Conservation (phyloP, 2,797 vertebrate genomes). For the Sebastes elongatus region DNA sequence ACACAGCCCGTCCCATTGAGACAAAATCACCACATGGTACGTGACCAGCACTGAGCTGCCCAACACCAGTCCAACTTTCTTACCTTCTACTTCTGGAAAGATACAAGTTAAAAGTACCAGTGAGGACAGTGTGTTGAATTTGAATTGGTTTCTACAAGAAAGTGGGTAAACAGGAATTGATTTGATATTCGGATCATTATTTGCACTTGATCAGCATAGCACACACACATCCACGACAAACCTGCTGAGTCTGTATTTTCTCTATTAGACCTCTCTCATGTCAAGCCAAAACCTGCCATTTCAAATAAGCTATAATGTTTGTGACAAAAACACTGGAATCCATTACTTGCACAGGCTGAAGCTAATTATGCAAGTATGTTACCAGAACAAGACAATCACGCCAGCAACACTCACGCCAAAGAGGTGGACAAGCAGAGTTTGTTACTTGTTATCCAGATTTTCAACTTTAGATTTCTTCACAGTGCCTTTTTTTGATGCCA, state of each 20-base stretch:
- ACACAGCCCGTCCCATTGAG: background rate
- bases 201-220: conserved; percentile 1
- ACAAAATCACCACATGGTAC: background rate
- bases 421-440: conserved; percentile 6
- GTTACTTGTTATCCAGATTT: background rate
- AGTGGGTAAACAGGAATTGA: background rate
- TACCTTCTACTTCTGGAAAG: background rate
- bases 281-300: background rate
- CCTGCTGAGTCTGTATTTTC: background rate
- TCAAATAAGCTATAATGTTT: background rate
- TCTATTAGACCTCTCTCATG: background rate
- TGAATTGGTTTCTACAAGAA: background rate
- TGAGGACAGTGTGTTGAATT: background rate
- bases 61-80: background rate
- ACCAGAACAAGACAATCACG: conserved; percentile 1
- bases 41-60: background rate
- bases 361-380: background rate
- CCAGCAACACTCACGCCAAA: conserved; percentile 32
- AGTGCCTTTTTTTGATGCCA: conserved; percentile 12
- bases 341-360: conserved; percentile 10
- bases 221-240: background rate
- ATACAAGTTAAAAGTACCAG: background rate
- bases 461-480: background rate
- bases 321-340: background rate
- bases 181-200: background rate